Base-by-base conservation (phyloP, 2,888 invertebrate species). In the Hirtodrosophila cameraria region DNA sequence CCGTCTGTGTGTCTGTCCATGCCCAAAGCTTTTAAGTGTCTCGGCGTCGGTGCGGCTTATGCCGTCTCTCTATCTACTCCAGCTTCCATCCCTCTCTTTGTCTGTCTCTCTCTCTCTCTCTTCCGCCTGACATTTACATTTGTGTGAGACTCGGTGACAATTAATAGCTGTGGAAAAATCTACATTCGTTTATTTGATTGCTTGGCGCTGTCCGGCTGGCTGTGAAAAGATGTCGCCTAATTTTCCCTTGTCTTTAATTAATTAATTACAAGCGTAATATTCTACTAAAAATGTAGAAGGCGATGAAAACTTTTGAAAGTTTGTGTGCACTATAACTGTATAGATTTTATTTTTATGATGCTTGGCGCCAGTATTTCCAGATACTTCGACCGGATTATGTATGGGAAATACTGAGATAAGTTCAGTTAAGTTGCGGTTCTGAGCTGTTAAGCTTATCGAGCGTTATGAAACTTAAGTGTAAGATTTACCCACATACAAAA, bases 1-100 rank as follows among this genome's bases (percentile, higher is more conserved):
- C 25, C 23, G 33, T 16, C 28, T 28, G 39, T 41, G 46, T 35
- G 59, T 31, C 50, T 67, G 52, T 57, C 39, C 54, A 61, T 65
- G 61, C 45, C 42, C 75, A 86, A 88, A 88, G 87, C 88, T 88
- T 74, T 88, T 88, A 88, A 88, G 88, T 85, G 89, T 77, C 79
- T 87, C 87, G 89, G 89, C 88, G 89, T 81, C 88, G 79, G 35
- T 35, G 72, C 79, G 87, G 78, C 87, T 88, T 88, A 88, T 77
- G 54, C 35, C 55, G 52, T 75, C 58, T 46, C 63, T 63, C 53
- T 30, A 42, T 57, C 52, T 46, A 8, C 50, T 45, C 31, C 30
- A 50, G 45, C 25, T 49, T 33, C 35, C 38, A 16, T 35, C 38
- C 45, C 30, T 39, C 43, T 30, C 36, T 31, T 50, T 31, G n/a